phyloP scores from a whole-genome alignment of 2,888 invertebrate genomes.

The Agriotes lineatus region DNA sequence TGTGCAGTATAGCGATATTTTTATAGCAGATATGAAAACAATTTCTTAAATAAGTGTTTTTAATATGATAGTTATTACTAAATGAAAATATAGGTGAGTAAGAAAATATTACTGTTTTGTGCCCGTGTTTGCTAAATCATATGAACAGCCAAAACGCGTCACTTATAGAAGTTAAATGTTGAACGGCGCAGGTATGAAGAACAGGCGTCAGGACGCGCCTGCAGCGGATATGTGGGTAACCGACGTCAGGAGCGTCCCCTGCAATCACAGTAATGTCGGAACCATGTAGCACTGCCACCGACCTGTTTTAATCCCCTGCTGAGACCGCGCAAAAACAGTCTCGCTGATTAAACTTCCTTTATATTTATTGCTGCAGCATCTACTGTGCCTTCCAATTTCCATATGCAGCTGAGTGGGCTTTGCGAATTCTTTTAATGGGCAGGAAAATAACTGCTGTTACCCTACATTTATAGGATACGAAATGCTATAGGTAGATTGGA shows the following conservation, averaged over 20 bases:
- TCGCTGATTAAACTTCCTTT: conserved; percentile 41
- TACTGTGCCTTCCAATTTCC: not conserved
- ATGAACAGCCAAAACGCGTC: not conserved
- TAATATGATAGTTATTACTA: too few relatives aligned
- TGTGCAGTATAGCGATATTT: too few relatives aligned
- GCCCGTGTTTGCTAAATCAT: too few relatives aligned
- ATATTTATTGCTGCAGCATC: conserved; percentile 13
- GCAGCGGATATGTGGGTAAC: conserved; percentile 65
- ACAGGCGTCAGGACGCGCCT: conserved; percentile 46
- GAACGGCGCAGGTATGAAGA: not conserved
- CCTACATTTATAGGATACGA: too few relatives aligned
- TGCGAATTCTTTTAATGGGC: too few relatives aligned
- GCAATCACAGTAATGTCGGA: conserved; percentile 66
- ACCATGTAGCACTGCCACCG: conserved; percentile 61
- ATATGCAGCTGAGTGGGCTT: too few relatives aligned
- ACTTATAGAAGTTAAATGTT: not conserved
- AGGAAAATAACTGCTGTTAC: too few relatives aligned
- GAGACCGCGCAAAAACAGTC: conserved; percentile 44
- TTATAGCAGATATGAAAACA: too few relatives aligned
- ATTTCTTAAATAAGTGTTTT: too few relatives aligned
- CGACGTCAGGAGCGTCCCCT: conserved; percentile 61
- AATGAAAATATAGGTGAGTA: too few relatives aligned
- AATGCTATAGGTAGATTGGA: too few relatives aligned
- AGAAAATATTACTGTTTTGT: too few relatives aligned
- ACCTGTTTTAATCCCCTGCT: conserved; percentile 61